Evolutionary conservation across 2,888 invertebrate species (phyloP).

Genomic region (Epinotia brunnichana): DNA sequence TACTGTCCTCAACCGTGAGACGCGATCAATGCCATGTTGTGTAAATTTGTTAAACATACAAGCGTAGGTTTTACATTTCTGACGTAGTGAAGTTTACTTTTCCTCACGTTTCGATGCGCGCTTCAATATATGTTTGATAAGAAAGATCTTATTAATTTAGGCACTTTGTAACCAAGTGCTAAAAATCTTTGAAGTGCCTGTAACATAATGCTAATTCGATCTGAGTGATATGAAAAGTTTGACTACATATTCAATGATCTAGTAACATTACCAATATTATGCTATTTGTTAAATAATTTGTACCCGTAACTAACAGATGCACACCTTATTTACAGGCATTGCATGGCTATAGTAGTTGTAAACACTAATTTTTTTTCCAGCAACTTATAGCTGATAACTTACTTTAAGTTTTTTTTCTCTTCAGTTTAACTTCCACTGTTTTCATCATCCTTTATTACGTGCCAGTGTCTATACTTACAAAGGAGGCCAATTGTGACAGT

Average conservation of each 20-base stretch:
- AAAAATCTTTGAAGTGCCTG: neutral
- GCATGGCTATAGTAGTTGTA: neutral
- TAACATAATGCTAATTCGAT: slow-evolving; percentile 13
- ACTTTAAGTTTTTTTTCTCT: neutral
- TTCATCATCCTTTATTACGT: neutral
- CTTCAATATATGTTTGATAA: slow-evolving; percentile 24
- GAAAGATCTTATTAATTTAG: slow-evolving; percentile 25
- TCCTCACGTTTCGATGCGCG: slow-evolving; percentile 15
- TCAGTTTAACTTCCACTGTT: neutral
- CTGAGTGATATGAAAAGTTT: slow-evolving; percentile 17
- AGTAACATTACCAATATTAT: neutral
- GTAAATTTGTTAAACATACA: slow-evolving; percentile 36
- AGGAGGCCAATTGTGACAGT: neutral
- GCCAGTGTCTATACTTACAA: neutral
- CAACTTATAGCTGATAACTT: neutral
- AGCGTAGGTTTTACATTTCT: slow-evolving; percentile 27
- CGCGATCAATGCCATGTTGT: slow-evolving; percentile 36
- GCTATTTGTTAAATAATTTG: neutral
- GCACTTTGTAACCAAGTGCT: slow-evolving; percentile 22
- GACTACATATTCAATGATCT: slow-evolving; percentile 3
- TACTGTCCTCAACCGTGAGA: slow-evolving; percentile 41
- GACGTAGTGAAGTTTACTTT: slow-evolving; percentile 25
- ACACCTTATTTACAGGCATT: neutral
- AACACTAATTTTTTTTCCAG: neutral
- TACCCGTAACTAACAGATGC: neutral